These are phyloP conservation scores for Botia almorhae DNA, from an alignment of 2,797 vertebrate genomes.

Conservation along the genomic window DNA sequence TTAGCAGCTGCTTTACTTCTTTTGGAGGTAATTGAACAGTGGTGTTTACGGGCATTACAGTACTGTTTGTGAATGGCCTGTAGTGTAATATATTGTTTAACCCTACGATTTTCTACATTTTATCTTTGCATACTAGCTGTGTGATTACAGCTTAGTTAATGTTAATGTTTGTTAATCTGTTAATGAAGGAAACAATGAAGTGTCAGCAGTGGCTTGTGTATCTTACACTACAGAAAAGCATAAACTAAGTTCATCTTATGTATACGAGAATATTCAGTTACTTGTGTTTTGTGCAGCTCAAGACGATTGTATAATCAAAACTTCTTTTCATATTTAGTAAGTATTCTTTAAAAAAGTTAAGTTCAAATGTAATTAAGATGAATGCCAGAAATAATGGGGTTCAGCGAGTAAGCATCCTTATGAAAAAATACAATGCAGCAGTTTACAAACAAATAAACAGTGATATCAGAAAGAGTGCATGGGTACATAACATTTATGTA, in stretches of 20 bases:
- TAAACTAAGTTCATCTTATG: background rate
- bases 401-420: background rate
- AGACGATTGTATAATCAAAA: background rate
- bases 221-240: background rate
- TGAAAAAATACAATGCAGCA: background rate
- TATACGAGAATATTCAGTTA: background rate
- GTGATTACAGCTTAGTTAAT: background rate
- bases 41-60: background rate
- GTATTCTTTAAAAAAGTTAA: background rate
- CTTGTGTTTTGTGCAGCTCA: background rate
- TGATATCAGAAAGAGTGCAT: background rate
- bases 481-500: background rate
- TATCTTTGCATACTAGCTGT: background rate
- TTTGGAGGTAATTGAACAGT: background rate
- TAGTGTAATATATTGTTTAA: background rate
- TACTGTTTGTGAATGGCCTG: background rate
- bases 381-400: background rate
- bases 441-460: background rate
- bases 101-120: background rate
- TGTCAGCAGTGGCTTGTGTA: background rate
- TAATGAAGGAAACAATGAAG: background rate
- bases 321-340: background rate
- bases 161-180: background rate
- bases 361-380: background rate
- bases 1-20: conserved; percentile 7